Percentiles rank a stretch among this genome's conserved stretches.
Evolutionary conservation across 2,113 vertebrate genomes (phyloP).

Genomic region (Corydoras sp.): DNA sequence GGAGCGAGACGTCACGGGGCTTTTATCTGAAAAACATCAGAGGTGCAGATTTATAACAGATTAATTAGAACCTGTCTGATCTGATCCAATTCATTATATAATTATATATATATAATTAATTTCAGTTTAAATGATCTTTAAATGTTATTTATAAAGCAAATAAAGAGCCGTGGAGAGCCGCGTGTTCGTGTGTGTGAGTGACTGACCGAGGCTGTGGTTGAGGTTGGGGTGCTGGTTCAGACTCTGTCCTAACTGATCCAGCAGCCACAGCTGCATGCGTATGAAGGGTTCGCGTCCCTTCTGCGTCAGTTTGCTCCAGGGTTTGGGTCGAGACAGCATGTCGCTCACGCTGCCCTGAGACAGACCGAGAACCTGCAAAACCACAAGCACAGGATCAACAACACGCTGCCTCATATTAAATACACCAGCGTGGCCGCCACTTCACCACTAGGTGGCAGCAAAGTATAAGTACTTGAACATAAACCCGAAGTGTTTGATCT

Average conservation of each 20-base stretch:
- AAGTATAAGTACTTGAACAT: neutral
- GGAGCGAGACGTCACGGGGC: conserved; percentile 72
- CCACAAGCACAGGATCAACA: no score
- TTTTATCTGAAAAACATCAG: conserved; percentile 58
- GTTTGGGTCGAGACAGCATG: conserved; percentile 96
- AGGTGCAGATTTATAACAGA: no score
- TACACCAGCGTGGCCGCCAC: neutral
- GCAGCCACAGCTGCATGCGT: conserved; percentile 97
- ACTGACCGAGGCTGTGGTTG: conserved; percentile 56
- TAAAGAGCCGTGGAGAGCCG: no score
- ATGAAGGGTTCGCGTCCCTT: conserved; percentile 97
- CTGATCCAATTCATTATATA: no score
- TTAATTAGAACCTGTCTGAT: no score
- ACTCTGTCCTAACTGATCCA: conserved; percentile 85
- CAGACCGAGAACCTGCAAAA: conserved; percentile 70
- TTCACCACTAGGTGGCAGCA: conserved; percentile 59
- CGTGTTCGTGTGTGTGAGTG: no score
- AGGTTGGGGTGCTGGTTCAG: conserved; percentile 69
- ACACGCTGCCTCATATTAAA: no score
- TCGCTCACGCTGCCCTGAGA: conserved; percentile 75
- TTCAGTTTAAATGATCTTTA: no score
- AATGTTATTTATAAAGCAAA: no score
- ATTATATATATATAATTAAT: no score
- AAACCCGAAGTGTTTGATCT: neutral
- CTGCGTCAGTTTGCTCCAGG: conserved; percentile 97